Base-by-base conservation (phyloP, 1,140 invertebrate species). In the Steinernema khuongi region DNA sequence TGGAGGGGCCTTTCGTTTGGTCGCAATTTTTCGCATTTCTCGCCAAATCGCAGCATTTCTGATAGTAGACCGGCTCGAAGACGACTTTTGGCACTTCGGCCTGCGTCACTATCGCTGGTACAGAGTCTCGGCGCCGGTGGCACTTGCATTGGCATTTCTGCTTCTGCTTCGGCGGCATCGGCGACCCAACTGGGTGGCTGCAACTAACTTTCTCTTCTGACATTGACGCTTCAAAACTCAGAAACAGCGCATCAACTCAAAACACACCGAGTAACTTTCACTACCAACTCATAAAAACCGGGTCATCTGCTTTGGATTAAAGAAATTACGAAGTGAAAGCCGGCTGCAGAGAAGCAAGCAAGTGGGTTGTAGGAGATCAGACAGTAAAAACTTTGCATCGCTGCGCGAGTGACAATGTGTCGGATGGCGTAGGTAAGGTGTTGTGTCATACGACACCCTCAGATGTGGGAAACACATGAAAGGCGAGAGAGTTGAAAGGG, bases 361-460 rank as follows among this genome's bases (percentile, higher is more conserved):
- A 60, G 19, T 7, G 50, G n/a, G 7, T 41, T 7, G 7, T 41
- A 11, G 36, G 7, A 7, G 36, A 41, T 41, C 36, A n/a, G 50
- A 60, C 36, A 41, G 36, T 41, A 41, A 60, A 60, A 60, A 60
- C 50, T 60, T 60, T 60, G 50, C 50, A 60, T 7, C 7, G 22
- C 50, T 60, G 50, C 50, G 50, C 50, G 50, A 60, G 50, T 60
- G 14, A 60, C 50, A 60, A 60, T 60, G 50, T 60, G 50, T 60
- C 19, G 22, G 11, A 11, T 22, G 50, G 50, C 36, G 50, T 11
- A 60, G 50, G 50, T 26, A 60, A 60, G 26, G 50, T 60, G 50
- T 60, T 60, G 50, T 60, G 50, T 60, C 50, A 60, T 60, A 7
- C 7, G 50, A 60, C 26, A 60, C 50, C 50, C 50, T 60, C 14